phyloP scores from a whole-genome alignment of 1,140 invertebrate genomes.

The Meloidogyne exigua region DNA sequence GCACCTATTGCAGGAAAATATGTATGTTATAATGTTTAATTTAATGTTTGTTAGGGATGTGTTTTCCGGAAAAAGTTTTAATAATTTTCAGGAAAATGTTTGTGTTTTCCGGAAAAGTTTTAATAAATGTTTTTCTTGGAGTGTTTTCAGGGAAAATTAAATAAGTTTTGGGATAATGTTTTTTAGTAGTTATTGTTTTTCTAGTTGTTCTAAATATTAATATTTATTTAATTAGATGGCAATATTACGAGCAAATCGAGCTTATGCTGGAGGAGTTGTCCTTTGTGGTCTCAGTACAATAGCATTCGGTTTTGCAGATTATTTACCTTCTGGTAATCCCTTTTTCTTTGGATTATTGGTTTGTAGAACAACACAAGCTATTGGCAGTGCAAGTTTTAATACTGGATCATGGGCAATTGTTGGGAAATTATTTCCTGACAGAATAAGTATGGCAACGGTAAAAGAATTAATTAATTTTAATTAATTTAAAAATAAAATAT shows the following conservation, averaged over 20 bases:
- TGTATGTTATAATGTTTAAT: neutral
- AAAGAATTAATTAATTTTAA: neutral
- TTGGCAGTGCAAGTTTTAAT: conserved; percentile 3
- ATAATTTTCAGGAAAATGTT: neutral
- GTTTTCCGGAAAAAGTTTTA: neutral
- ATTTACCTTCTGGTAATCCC: neutral
- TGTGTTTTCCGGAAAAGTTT: neutral
- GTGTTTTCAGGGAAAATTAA: no score
- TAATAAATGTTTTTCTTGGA: no score
- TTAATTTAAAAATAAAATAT: no score
- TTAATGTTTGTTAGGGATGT: neutral
- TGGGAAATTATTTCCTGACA: conserved; percentile 7
- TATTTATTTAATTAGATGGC: conserved; percentile 12
- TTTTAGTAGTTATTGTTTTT: no score
- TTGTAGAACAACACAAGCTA: conserved; percentile 9
- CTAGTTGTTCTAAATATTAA: no score
- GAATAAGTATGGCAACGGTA: conserved; percentile 14
- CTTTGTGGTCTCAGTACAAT: conserved; percentile 11
- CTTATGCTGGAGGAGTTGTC: conserved; percentile 5
- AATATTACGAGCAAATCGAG: conserved; percentile 2
- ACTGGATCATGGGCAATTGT: conserved; percentile 15
- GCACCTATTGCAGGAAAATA: conserved; percentile 3
- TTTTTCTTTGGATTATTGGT: conserved; percentile 17
- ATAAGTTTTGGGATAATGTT: no score
- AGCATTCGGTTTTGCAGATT: conserved; percentile 11